phyloP scores from a whole-genome alignment of 2,113 vertebrate genomes.

The Dicerorhinus sumatrensis region DNA sequence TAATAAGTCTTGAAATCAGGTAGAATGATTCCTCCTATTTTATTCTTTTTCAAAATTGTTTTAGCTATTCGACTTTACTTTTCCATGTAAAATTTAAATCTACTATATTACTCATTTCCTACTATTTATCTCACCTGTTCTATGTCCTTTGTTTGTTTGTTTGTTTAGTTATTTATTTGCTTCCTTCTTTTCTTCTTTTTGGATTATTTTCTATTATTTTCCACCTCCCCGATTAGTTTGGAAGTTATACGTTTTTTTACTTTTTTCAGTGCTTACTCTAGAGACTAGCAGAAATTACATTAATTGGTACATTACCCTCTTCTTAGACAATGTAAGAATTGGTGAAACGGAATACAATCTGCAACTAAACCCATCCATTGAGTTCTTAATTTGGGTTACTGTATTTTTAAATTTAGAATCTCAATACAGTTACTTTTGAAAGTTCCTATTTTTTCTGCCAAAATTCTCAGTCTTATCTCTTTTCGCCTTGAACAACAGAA shows the following conservation, averaged over 20 bases:
- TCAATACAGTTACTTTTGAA: neutral
- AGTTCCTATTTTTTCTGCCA: neutral
- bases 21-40: neutral
- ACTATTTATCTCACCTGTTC: neutral
- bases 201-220: neutral
- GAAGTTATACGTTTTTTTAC: neutral
- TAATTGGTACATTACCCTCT: neutral
- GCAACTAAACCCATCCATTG: neutral
- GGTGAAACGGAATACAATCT: neutral
- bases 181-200: neutral
- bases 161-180: neutral
- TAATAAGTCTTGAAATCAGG: neutral
- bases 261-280: neutral
- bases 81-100: neutral
- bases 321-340: neutral
- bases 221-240: neutral
- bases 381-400: neutral
- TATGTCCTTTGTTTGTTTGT: neutral
- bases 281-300: neutral
- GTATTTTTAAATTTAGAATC: neutral
- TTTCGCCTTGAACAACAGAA: neutral
- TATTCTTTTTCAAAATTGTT: constrained; percentile 4
- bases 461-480: neutral
- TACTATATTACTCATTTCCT: neutral
- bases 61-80: neutral